phyloP scores from a whole-genome alignment of 2,888 invertebrate genomes.

The Apotomis betuletana region DNA sequence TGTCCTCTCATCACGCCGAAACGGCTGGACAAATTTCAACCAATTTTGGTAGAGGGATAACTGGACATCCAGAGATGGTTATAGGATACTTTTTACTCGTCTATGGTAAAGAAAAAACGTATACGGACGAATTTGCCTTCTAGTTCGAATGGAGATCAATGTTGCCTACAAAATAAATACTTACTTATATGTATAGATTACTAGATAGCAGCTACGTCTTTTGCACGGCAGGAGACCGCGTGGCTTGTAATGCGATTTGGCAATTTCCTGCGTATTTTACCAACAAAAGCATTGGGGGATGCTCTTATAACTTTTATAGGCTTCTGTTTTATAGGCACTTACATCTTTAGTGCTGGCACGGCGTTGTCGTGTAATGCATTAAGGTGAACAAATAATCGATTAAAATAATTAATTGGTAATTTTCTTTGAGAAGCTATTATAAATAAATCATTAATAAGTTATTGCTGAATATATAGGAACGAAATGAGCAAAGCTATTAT shows the following conservation, averaged over 20 bases:
- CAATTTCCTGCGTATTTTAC: slow-evolving; percentile 39
- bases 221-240: slow-evolving; percentile 21
- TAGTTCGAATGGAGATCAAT: too few relatives aligned
- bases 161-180: not conserved
- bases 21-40: too few relatives aligned
- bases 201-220: slow-evolving; percentile 2
- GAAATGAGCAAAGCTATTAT: too few relatives aligned
- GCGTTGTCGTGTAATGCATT: slow-evolving; percentile 20
- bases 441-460: too few relatives aligned
- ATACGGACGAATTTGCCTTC: too few relatives aligned
- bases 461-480: too few relatives aligned
- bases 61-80: too few relatives aligned
- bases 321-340: slow-evolving; percentile 33
- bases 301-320: slow-evolving; percentile 37
- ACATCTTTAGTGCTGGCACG: slow-evolving; percentile 23
- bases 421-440: not conserved
- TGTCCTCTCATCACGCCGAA: too few relatives aligned
- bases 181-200: not conserved
- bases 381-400: slow-evolving; percentile 1
- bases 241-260: slow-evolving; percentile 38
- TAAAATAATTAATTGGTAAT: slow-evolving; percentile 8
- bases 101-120: too few relatives aligned
- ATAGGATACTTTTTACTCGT: too few relatives aligned
- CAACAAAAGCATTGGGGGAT: slow-evolving; percentile 38
- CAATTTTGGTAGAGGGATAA: too few relatives aligned